Conservation (phyloP, 2,113 vertebrate species). For the Pyxicephalus adspersus region DNA sequence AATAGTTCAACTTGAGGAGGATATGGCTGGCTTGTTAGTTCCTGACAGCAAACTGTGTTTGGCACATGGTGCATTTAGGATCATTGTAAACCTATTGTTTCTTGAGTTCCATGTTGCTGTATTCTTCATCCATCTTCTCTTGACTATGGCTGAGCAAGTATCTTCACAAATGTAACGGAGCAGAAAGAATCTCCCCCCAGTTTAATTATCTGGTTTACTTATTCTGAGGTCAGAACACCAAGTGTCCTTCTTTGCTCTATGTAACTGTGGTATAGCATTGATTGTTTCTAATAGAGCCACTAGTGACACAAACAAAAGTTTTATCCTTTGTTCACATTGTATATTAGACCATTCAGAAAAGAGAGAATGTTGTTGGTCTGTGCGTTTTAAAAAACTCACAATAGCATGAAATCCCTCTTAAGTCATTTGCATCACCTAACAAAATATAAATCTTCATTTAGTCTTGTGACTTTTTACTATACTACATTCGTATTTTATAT, state of each 20-base stretch:
- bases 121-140: conserved; percentile 68
- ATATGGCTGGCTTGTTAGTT: conserved; percentile 89
- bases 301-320: conserved; percentile 75
- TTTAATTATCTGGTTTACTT: conserved; percentile 93
- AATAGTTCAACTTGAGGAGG: conserved; percentile 83
- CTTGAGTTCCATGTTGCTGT: conserved; percentile 47
- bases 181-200: conserved; percentile 81
- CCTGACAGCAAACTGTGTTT: conserved; percentile 89
- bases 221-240: conserved; percentile 80
- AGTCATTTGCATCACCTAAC: conserved; percentile 76
- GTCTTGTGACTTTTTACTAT: conserved; percentile 47
- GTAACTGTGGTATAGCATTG: conserved; percentile 76
- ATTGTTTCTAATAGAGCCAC: conserved; percentile 84
- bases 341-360: conserved; percentile 79
- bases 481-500: not conserved
- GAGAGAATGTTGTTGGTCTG: conserved; percentile 72
- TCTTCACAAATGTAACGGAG: conserved; percentile 83
- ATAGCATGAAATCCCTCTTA: conserved; percentile 73
- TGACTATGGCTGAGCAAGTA: conserved; percentile 76
- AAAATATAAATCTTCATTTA: conserved; percentile 89
- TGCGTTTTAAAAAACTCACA: conserved; percentile 78
- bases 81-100: conserved; percentile 73
- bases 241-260: conserved; percentile 80
- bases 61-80: conserved; percentile 82
- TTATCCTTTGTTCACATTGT: conserved; percentile 77